A percentile compares a stretch with the other conserved stretches of the same genome.
Evolutionary conservation across 30 jellyfish, hydroid and myxozoan species (phyloP).

Genomic region (Pelagia noctiluca): DNA sequence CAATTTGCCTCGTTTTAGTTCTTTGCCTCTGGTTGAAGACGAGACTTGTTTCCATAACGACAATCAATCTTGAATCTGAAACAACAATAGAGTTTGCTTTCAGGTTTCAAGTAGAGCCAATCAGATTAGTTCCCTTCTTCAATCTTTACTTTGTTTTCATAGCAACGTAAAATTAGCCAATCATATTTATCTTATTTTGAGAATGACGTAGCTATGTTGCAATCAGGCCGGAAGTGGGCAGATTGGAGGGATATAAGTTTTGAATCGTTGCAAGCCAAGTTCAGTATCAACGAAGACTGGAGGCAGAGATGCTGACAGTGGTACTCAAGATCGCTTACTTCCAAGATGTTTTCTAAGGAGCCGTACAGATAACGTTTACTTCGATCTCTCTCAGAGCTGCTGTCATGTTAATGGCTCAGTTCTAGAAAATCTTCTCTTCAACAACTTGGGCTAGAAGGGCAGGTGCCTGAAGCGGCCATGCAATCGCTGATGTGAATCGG

Average conservation of each 20-base stretch:
- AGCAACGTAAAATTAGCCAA: no score
- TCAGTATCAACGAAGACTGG: constrained; percentile 16
- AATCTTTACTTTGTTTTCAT: no score
- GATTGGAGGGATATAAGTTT: not conserved
- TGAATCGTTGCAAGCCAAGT: not conserved
- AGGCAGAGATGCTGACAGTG: not conserved
- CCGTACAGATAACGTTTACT: constrained; percentile 77
- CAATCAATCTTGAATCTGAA: no score
- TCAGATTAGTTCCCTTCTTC: no score
- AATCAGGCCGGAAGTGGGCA: not conserved
- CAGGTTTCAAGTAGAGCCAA: no score
- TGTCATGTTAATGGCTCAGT: constrained; percentile 72
- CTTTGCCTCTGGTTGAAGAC: no score
- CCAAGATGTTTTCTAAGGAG: constrained; percentile 65
- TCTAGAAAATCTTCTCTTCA: constrained; percentile 25
- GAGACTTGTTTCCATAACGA: no score
- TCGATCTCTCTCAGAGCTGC: constrained; percentile 58
- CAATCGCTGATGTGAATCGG: constrained; percentile 50
- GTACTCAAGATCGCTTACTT: constrained; percentile 57
- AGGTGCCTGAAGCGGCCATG: constrained; percentile 76
- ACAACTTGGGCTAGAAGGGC: constrained; percentile 64
- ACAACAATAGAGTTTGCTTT: no score
- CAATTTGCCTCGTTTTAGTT: constrained; percentile 16
- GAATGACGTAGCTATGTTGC: no score
- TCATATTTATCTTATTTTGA: no score